These are phyloP conservation scores for Xyrichtys novacula DNA, from an alignment of 2,797 vertebrate genomes.

Conservation along the genomic window DNA sequence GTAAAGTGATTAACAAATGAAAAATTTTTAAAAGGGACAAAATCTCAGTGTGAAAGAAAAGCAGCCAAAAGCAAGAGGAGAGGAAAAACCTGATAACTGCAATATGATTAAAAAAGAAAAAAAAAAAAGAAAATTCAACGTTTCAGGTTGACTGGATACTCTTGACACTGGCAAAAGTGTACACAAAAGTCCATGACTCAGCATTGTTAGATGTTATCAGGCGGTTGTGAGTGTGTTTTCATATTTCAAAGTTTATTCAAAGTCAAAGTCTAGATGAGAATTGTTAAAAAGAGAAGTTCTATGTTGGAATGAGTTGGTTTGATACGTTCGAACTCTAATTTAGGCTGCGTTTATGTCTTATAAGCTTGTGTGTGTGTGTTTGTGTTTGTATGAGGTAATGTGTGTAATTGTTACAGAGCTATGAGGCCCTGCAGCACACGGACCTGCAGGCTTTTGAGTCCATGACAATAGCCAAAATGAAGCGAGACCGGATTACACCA, in stretches of 20 bases:
- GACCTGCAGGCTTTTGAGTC: conserved; percentile 71
- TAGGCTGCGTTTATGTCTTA: neutral
- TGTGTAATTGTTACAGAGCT: conserved; percentile 55
- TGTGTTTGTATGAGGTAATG: conserved; percentile 36
- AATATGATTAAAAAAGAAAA: no score
- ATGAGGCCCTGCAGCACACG: conserved; percentile 55
- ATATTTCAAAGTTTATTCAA: neutral
- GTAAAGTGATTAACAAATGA: neutral
- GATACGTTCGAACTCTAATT: conserved; percentile 21
- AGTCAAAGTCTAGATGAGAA: neutral
- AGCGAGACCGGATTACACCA: conserved; percentile 80
- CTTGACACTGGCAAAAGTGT: conserved; percentile 11
- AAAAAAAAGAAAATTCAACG: no score
- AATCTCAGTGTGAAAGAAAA: neutral
- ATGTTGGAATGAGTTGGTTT: neutral
- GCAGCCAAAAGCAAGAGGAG: neutral
- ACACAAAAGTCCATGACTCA: neutral
- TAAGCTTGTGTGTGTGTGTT: conserved; percentile 4
- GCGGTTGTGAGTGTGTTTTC: neutral
- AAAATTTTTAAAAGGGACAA: conserved; percentile 6
- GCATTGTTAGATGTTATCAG: conserved; percentile 13
- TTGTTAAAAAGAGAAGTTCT: conserved; percentile 6
- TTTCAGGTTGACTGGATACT: conserved; percentile 33
- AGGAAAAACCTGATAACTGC: conserved; percentile 8
- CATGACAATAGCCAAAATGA: conserved; percentile 76